Conservation (phyloP, 2,888 invertebrate species). For the Chydorus sphaericus region DNA sequence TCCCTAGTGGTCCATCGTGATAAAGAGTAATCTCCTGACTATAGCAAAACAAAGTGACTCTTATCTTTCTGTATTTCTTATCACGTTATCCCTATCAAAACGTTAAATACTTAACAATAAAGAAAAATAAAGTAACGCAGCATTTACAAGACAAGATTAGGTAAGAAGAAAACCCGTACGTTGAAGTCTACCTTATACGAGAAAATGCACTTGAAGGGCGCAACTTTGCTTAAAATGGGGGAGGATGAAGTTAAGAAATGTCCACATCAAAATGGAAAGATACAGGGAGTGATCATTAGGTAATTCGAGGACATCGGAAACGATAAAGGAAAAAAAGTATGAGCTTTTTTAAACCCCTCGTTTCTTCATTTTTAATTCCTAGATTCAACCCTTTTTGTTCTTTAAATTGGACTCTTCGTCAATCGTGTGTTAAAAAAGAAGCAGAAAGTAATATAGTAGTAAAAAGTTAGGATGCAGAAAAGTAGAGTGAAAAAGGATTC, state of each 20-base stretch:
- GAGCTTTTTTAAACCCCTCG: background rate
- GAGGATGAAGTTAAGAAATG: too few relatives aligned
- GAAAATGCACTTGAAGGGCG: too few relatives aligned
- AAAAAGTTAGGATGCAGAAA: background rate
- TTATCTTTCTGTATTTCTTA: too few relatives aligned
- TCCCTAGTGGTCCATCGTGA: slow-evolving; percentile 91
- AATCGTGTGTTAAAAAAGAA: background rate
- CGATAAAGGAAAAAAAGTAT: background rate
- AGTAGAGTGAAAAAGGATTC: background rate
- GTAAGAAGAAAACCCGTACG: too few relatives aligned
- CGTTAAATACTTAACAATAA: too few relatives aligned
- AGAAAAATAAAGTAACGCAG: too few relatives aligned
- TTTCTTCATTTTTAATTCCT: background rate
- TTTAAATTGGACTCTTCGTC: background rate
- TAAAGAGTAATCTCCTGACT: slow-evolving; percentile 81
- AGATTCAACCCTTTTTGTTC: background rate
- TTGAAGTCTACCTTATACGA: too few relatives aligned
- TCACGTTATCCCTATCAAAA: too few relatives aligned
- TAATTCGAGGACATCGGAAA: background rate
- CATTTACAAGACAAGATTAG: too few relatives aligned
- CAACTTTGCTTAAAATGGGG: too few relatives aligned
- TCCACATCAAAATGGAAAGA: too few relatives aligned
- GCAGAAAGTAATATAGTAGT: background rate
- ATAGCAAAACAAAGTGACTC: slow-evolving; percentile 14
- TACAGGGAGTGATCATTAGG: too few relatives aligned